phyloP scores from a whole-genome alignment of 2,797 vertebrate genomes.

The Austrolebias charrua region DNA sequence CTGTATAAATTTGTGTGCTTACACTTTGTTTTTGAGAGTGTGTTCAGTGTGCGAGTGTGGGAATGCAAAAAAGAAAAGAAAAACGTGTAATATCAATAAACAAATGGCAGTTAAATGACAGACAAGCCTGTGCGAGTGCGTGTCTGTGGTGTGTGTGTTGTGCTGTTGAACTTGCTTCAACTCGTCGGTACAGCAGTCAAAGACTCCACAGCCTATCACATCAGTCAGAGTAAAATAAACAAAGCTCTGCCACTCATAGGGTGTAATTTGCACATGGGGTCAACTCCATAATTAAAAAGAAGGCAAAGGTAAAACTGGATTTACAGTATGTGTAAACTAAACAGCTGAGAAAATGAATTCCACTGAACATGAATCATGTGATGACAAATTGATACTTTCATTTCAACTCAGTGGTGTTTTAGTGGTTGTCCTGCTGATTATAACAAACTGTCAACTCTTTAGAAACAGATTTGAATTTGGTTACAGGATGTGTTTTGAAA shows the following conservation, averaged over 20 bases:
- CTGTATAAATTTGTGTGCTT: background rate
- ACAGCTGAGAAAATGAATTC: background rate
- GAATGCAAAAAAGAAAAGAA: background rate
- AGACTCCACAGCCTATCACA: constrained; percentile 12
- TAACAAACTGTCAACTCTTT: background rate
- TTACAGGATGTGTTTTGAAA: too few species aligned
- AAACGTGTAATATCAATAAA: background rate
- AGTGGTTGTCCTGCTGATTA: background rate
- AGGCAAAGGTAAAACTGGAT: constrained; percentile 14
- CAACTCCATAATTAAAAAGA: constrained; percentile 2
- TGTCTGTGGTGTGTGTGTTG: constrained; percentile 1
- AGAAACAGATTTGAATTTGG: too few species aligned
- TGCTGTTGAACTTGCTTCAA: constrained; percentile 37
- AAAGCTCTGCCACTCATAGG: constrained; percentile 3
- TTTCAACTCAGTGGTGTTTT: background rate
- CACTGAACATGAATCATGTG: background rate
- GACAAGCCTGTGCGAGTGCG: constrained; percentile 8
- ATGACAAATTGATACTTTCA: background rate
- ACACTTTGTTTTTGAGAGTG: too few species aligned
- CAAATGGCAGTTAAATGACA: background rate
- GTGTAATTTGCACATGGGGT: constrained; percentile 26
- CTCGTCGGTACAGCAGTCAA: constrained; percentile 8
- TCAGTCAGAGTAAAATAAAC: constrained; percentile 42
- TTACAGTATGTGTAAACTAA: constrained; percentile 29
- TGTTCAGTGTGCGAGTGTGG: background rate